Evolutionary conservation across 2,888 invertebrate genomes (phyloP), one percentile per base, ranked within the genome.

Genomic region (Deladenus siricidicola): DNA sequence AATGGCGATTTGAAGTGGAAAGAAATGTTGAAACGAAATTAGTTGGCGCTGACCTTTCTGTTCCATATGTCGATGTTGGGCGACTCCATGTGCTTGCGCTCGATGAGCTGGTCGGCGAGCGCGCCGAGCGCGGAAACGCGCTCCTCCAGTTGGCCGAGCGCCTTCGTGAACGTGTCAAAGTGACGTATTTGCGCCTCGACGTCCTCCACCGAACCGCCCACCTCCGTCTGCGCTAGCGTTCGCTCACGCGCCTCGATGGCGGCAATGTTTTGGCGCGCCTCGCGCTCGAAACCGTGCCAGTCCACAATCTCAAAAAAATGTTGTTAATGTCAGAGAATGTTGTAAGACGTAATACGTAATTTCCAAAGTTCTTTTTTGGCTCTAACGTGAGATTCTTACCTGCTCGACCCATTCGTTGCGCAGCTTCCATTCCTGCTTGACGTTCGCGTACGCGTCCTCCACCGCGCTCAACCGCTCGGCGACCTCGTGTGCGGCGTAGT

Each of bases 141-240:
- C 43, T 75, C 74, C 21, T 71, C 69, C 21, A 76, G 60, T 17
- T 70, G 68, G 17, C 86, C 86, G 6, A 94, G 85, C 0, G 93
- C 82, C 75, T 90, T 90, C 79, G 91, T 91, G 79, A 96, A 93
- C 2, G 89, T 91, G 72, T 91, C 92, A 72, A 94, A 92, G 78
- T 90, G 90, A 82, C 90, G 90, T 28, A 89, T 85, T 76, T 89
- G 86, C 45, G 87, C 87, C 72, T 89, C 88, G 0, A 94, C 91
- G 49, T 70, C 71, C 49, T 74, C 69, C 29, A 76, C 75, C 67
- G 52, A 70, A 61, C 69, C 49, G 64, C 66, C 52, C 58, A 69
- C 51, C 58, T 58, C 58, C 23, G 42, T 39, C 14, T 59, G 63
- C 49, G 66, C 62, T 14, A 76, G 61, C 19, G 75, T 71, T 1